phyloP scores from a whole-genome alignment of 37 sponge, comb jelly and placozoan species.

The Amphimedon queenslandica region DNA sequence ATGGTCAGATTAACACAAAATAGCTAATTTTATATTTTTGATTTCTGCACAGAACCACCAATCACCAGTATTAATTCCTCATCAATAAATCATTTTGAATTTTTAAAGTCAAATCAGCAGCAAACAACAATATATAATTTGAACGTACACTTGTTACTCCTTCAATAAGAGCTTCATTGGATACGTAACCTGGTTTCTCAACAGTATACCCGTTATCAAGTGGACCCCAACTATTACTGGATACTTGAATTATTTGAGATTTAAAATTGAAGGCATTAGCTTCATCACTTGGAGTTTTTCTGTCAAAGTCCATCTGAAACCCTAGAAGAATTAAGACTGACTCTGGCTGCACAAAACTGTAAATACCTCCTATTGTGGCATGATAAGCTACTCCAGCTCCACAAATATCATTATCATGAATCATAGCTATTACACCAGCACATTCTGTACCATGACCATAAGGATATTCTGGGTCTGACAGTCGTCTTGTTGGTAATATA shows the following conservation, averaged over 20 bases:
- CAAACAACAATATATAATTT: no score
- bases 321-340: no score
- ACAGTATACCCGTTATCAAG: constrained; percentile 84
- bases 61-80: no score
- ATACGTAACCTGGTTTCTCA: constrained; percentile 77
- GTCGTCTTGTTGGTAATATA: constrained; percentile 33
- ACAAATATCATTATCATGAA: constrained; percentile 70
- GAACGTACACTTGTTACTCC: constrained; percentile 61
- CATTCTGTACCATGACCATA: constrained; percentile 94
- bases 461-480: no score
- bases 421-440: constrained; percentile 88
- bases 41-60: no score
- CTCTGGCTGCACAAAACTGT: no score
- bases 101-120: no score
- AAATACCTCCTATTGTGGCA: constrained; percentile 81
- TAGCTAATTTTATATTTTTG: no score
- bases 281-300: constrained; percentile 79
- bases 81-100: no score
- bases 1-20: no score
- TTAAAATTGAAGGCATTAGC: constrained; percentile 66
- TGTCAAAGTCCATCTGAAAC: no score
- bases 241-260: constrained; percentile 70
- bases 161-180: constrained; percentile 41
- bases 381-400: constrained; percentile 82
- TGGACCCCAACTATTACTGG: constrained; percentile 95